These are phyloP conservation scores for Montipora foliosa DNA, from an alignment of 64 coral and sea anemone species.

Conservation along the genomic window DNA sequence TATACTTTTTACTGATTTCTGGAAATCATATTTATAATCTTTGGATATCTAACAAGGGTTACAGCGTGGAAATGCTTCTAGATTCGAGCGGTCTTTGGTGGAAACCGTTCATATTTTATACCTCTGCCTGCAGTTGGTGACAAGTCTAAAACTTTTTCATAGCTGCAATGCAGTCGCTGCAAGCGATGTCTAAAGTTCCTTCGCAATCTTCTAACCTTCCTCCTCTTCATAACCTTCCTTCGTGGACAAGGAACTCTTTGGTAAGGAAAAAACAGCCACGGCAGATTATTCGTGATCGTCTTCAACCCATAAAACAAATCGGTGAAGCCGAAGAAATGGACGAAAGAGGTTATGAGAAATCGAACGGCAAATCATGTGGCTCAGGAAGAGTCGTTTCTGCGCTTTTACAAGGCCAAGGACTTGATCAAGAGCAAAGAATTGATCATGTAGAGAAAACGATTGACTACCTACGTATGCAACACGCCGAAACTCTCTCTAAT, in stretches of 20 bases:
- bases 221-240: slow-evolving; percentile 91
- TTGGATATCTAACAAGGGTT: neutral
- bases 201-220: slow-evolving; percentile 80
- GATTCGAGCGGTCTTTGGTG: neutral
- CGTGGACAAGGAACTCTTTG: slow-evolving; percentile 90
- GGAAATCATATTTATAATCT: neutral
- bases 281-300: slow-evolving; percentile 86
- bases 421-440: slow-evolving; percentile 72
- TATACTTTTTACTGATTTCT: neutral
- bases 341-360: slow-evolving; percentile 52
- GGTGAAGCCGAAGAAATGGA: slow-evolving; percentile 43
- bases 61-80: slow-evolving; percentile 6
- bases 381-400: slow-evolving; percentile 85
- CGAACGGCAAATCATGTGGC: slow-evolving; percentile 61
- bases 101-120: slow-evolving; percentile 1
- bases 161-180: slow-evolving; percentile 81
- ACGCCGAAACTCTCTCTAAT: slow-evolving; percentile 75
- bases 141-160: neutral
- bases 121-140: neutral
- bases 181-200: slow-evolving; percentile 86
- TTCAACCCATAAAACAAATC: slow-evolving; percentile 70
- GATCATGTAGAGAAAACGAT: slow-evolving; percentile 83
- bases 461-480: slow-evolving; percentile 78
- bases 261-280: slow-evolving; percentile 79
- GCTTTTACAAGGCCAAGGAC: slow-evolving; percentile 50